phyloP scores from a whole-genome alignment of 2,797 vertebrate genomes.

The Hafferia zeledoni region DNA sequence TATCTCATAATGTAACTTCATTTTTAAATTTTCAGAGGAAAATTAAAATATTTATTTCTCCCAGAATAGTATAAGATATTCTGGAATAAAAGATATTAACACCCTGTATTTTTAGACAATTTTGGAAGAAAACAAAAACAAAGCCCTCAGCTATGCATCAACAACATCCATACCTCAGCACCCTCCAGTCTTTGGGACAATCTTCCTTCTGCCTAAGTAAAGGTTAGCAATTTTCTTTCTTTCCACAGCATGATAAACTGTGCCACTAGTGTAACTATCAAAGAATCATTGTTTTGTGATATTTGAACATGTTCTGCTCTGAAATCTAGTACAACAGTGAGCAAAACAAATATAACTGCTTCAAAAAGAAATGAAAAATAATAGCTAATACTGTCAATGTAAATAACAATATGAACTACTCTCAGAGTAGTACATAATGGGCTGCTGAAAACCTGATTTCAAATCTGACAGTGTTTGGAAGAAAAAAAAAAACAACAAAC shows the following conservation, averaged over 20 bases:
- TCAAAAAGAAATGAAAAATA: not conserved
- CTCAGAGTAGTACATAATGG: not conserved
- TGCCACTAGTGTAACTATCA: not conserved
- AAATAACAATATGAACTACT: not conserved
- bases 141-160: not conserved
- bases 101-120: not conserved
- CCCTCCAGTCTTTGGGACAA: not conserved
- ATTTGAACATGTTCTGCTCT: not conserved
- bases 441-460: not conserved
- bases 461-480: not conserved
- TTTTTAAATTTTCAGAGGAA: not conserved
- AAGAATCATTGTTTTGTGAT: not conserved
- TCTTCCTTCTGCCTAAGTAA: not conserved
- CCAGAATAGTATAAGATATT: not conserved
- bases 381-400: not conserved
- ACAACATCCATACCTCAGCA: not conserved
- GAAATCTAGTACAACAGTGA: not conserved
- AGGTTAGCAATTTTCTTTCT: not conserved
- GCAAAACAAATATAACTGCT: not conserved
- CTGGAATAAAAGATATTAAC: not conserved
- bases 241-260: not conserved
- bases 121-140: not conserved
- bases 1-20: not conserved
- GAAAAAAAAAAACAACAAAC: not conserved
- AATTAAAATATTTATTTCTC: not conserved